Percentiles rank a stretch among this genome's conserved stretches.
phyloP scores from a whole-genome alignment of 2,888 invertebrate species.

The Caenorhabditis sp. region DNA sequence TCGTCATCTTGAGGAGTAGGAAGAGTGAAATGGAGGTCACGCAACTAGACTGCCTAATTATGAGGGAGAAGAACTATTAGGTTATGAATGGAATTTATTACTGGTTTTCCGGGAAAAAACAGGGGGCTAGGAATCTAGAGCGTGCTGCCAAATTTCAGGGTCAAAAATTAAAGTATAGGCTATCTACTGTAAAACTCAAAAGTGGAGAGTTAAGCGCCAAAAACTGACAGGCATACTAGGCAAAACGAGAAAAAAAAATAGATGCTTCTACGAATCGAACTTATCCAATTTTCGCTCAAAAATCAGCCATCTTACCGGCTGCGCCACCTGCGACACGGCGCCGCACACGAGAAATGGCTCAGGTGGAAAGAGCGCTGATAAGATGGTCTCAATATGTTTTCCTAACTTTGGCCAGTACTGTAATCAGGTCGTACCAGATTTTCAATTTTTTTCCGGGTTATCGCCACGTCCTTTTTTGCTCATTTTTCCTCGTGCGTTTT shows the following conservation, averaged over 20 bases:
- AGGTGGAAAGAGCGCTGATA: too few relatives aligned
- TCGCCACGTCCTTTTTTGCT: too few relatives aligned
- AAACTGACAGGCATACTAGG: too few relatives aligned
- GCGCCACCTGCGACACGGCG: background rate
- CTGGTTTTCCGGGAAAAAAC: conserved; percentile 1
- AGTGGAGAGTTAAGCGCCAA: too few relatives aligned
- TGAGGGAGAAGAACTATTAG: conserved; percentile 38
- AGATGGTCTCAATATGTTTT: background rate
- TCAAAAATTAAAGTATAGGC: too few relatives aligned
- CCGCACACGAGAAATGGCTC: too few relatives aligned
- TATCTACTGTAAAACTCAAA: too few relatives aligned
- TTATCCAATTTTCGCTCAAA: background rate
- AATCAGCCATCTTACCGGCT: background rate
- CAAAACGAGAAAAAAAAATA: background rate
- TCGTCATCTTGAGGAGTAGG: conserved; percentile 18
- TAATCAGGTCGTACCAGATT: background rate
- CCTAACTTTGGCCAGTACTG: background rate
- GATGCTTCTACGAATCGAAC: background rate
- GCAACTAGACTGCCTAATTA: conserved; percentile 47
- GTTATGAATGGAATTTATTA: background rate
- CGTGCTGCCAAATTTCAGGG: too few relatives aligned
- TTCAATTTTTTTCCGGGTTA: background rate
- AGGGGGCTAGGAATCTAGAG: too few relatives aligned
- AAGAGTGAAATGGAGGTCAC: conserved; percentile 53
- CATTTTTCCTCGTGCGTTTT: background rate